phyloP scores from a whole-genome alignment of 92 coral and sea anemone genomes.

The Muricea muricata region DNA sequence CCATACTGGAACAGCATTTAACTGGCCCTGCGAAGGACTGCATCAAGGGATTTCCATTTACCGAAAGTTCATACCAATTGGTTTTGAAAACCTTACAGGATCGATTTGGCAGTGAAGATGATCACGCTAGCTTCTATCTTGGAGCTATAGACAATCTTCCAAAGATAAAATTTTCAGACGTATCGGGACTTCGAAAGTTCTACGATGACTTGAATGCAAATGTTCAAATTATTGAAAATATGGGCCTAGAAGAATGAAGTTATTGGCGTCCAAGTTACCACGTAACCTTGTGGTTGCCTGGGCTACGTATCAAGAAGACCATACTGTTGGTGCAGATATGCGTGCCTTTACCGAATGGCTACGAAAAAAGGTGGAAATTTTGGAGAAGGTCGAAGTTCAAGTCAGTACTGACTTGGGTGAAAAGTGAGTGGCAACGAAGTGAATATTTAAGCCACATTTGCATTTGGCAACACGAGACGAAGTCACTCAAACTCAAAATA shows the following conservation, averaged over 20 bases:
- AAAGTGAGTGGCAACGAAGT: not conserved
- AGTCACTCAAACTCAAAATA: not conserved
- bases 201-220: conserved; percentile 19
- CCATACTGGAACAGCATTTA: conserved; percentile 14
- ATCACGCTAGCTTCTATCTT: not conserved
- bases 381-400: not conserved
- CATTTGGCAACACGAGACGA: not conserved
- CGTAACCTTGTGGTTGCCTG: not conserved
- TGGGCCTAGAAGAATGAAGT: not conserved
- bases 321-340: not conserved
- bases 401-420: not conserved
- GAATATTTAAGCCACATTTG: not conserved
- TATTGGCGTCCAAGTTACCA: not conserved
- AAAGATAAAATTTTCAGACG: not conserved
- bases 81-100: conserved; percentile 1
- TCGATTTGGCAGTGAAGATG: conserved; percentile 16
- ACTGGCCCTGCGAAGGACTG: conserved; percentile 31
- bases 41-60: conserved; percentile 30
- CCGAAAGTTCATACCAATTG: not conserved
- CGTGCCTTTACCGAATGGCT: not conserved
- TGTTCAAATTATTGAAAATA: not conserved
- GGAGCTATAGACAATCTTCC: not conserved
- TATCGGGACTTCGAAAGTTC: conserved; percentile 3
- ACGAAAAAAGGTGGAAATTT: not conserved
- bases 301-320: not conserved